Evolutionary conservation across 2,888 invertebrate genomes (phyloP).

Genomic region (Pollenia amentaria): DNA sequence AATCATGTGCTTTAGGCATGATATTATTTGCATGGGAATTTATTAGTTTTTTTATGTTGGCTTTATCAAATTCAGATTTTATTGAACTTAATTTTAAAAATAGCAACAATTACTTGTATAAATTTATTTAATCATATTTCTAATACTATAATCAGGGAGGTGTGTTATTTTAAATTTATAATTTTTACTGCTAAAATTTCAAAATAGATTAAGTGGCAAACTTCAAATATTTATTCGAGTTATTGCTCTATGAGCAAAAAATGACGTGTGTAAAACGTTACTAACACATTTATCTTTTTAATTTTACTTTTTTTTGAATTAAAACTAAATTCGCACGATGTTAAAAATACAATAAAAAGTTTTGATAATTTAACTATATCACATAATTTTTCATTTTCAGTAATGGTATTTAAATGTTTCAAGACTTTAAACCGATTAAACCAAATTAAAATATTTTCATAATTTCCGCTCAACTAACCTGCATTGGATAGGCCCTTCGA

Average conservation of each 20-base stretch:
- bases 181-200: not conserved
- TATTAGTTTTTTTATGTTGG: not conserved
- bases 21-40: not conserved
- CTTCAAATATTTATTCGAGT: not conserved
- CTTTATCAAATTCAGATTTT: conserved; percentile 16
- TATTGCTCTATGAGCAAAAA: not conserved
- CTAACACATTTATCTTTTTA: not conserved
- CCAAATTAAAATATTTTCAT: not conserved
- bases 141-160: conserved; percentile 21
- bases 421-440: too few relatives aligned
- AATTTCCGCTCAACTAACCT: conserved; percentile 85
- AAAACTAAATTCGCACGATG: not conserved
- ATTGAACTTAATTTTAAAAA: not conserved
- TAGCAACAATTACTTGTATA: not conserved
- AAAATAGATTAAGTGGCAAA: conserved; percentile 3
- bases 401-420: too few relatives aligned
- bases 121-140: not conserved
- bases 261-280: conserved; percentile 4
- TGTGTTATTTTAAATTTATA: not conserved
- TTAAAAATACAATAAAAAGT: too few relatives aligned
- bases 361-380: too few relatives aligned
- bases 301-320: not conserved
- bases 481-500: conserved; percentile 98
- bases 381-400: too few relatives aligned
- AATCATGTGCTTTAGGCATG: not conserved